These are phyloP conservation scores for Rhodophaea formosa DNA, from an alignment of 2,888 invertebrate genomes.

Conservation along the genomic window DNA sequence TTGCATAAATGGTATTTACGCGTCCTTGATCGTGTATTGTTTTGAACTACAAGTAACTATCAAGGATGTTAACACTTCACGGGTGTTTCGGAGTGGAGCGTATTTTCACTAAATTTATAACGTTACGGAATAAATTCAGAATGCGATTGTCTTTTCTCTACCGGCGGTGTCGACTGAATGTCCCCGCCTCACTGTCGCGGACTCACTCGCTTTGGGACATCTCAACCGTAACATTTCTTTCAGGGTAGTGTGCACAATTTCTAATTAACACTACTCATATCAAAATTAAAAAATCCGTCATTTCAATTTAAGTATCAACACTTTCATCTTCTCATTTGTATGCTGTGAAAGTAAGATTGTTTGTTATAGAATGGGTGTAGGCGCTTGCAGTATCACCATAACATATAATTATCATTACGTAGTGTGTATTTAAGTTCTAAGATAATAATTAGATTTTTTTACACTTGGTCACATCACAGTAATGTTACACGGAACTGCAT, in stretches of 20 bases:
- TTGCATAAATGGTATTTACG: slow-evolving; percentile 56
- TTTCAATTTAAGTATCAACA: slow-evolving; percentile 13
- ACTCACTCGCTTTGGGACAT: slow-evolving; percentile 41
- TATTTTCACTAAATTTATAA: neutral
- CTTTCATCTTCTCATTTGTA: slow-evolving; percentile 18
- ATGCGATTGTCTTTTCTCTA: slow-evolving; percentile 49
- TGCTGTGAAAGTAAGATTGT: slow-evolving; percentile 21
- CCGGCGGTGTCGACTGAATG: slow-evolving; percentile 36
- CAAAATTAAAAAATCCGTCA: slow-evolving; percentile 19
- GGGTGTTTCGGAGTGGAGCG: neutral
- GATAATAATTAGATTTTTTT: neutral
- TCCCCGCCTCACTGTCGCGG: slow-evolving; percentile 41
- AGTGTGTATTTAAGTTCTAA: neutral
- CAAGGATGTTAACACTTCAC: neutral
- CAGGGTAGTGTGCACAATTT: slow-evolving; percentile 59
- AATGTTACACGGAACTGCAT: no score
- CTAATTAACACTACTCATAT: slow-evolving; percentile 48
- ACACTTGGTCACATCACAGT: neutral
- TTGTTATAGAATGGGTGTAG: neutral
- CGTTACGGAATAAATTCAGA: slow-evolving; percentile 27
- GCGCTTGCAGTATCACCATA: neutral
- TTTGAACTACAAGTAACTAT: slow-evolving; percentile 29
- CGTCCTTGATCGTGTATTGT: slow-evolving; percentile 48
- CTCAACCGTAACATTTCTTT: slow-evolving; percentile 72
- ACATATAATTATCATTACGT: neutral